Base-by-base conservation (phyloP, 2,888 invertebrate genomes). In the Crematogaster levior region DNA sequence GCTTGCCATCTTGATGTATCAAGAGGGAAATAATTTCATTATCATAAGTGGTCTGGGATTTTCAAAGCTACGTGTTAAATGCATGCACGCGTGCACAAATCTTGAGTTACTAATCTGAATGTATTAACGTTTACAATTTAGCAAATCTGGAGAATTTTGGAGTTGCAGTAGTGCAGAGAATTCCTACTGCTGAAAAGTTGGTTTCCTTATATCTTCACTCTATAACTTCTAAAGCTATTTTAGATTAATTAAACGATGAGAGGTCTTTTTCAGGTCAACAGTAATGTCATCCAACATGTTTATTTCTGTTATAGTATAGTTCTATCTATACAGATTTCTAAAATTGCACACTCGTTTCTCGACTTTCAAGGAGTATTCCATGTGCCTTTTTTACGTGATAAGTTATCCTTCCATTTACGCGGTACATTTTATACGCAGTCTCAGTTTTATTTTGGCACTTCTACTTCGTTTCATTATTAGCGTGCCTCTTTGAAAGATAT, bases 11-110 rank as follows among this genome's bases (percentile, higher is more conserved):
- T 79, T 79, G 43, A 34, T n/a, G 4, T 37, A 79, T 79, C 43
- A 70, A 30, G 56, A 34, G 77, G 12, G 72, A 72, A 79, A 56
- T 79, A 79, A 79, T 79, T 72, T 79, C 73, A 66, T 70, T 77
- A 70, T 68, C 34, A 79, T 70, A 79, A 79, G 72, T 79, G 77
- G 56, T 24, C 24, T 75, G 77, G 53, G 77, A 79, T 72, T 79
- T 79, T 79, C 77, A 34, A 70, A 56, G 72, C 12, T 40, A 70
- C 53, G 43, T 70, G 72, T 70, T 70, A 79, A 70, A 56, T 58
- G 77, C 56, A 30, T 56, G 40, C 30, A 18, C 72, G 9, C 77
- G 15, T 43, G 10, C 51, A 74, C 40, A 27, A 30, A 56, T 70
- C 24, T 56, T 79, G 73, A 79, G 56, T 79, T 70, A 58, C 56